phyloP scores from a whole-genome alignment of 2,113 vertebrate species.

The Orycteropus afer region DNA sequence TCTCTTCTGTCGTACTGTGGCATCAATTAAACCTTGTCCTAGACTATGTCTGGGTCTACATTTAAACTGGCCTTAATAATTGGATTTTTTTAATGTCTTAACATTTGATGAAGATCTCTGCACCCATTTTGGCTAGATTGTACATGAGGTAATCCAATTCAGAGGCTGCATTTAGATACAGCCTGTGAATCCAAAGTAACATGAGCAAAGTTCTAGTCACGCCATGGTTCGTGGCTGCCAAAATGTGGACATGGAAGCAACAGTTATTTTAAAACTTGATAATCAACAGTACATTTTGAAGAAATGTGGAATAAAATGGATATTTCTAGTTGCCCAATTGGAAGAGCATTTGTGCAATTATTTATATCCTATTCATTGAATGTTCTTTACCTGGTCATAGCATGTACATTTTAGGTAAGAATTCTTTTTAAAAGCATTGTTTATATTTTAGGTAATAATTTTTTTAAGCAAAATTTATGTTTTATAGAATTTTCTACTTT shows the following conservation, averaged over 20 bases:
- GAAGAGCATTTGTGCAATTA: conserved; percentile 54
- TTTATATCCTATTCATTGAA: conserved; percentile 54
- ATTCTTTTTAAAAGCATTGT: conserved; percentile 55
- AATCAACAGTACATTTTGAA: conserved; percentile 79
- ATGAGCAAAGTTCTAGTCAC: conserved; percentile 82
- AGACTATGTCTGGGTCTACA: conserved; percentile 41
- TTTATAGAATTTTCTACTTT: conserved; percentile 53
- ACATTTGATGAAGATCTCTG: conserved; percentile 77
- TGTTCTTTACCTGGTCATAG: conserved; percentile 51
- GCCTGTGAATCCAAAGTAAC: conserved; percentile 80
- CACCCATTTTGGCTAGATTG: conserved; percentile 70
- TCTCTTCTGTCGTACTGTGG: conserved; percentile 51
- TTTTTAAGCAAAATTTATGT: conserved; percentile 53
- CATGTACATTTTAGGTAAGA: conserved; percentile 37
- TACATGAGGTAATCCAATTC: conserved; percentile 67
- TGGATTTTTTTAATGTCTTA: conserved; percentile 71
- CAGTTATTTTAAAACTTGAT: conserved; percentile 82
- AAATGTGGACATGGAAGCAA: conserved; percentile 80
- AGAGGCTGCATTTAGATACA: conserved; percentile 80
- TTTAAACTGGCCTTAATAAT: conserved; percentile 73
- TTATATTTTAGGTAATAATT: conserved; percentile 60
- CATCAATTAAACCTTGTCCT: conserved; percentile 42
- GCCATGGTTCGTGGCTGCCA: conserved; percentile 79
- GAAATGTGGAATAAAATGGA: conserved; percentile 76
- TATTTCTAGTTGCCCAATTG: conserved; percentile 65